Evolutionary conservation across 2,797 vertebrate genomes (phyloP).

Genomic region (Menidia menidia): DNA sequence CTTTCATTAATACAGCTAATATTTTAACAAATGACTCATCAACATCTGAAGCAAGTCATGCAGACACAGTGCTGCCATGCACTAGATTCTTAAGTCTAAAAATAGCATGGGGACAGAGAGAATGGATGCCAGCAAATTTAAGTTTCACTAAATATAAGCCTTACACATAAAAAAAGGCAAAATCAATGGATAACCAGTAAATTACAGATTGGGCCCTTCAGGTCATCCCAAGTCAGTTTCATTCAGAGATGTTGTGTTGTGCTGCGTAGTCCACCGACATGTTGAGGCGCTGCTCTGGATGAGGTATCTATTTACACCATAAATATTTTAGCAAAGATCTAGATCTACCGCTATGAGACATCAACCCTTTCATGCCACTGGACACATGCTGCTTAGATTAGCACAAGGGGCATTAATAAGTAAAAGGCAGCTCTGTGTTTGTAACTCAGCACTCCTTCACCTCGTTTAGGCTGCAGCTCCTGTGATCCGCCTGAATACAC

Average conservation of each 20-base stretch:
- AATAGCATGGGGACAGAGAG: constrained; percentile 71
- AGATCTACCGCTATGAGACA: constrained; percentile 28
- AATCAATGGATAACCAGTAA: constrained; percentile 58
- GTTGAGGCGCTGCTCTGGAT: constrained; percentile 6
- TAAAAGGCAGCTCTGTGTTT: constrained; percentile 39
- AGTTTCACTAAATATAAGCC: constrained; percentile 46
- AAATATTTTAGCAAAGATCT: constrained; percentile 54
- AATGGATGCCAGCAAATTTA: constrained; percentile 60
- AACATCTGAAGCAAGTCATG: constrained; percentile 46
- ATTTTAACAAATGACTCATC: constrained; percentile 66
- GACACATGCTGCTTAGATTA: constrained; percentile 38
- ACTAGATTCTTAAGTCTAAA: constrained; percentile 64
- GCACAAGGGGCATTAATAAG: constrained; percentile 56
- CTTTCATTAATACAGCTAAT: constrained; percentile 54
- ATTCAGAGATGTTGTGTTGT: constrained; percentile 39
- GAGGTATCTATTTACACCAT: constrained; percentile 47
- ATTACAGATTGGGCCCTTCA: constrained; percentile 52
- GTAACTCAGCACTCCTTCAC: constrained; percentile 75
- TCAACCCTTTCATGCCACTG: constrained; percentile 33
- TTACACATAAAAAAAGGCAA: constrained; percentile 54
- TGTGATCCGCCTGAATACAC: constrained; percentile 91
- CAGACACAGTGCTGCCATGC: constrained; percentile 48
- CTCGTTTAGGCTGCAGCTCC: constrained; percentile 95
- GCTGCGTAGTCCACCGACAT: constrained; percentile 10
- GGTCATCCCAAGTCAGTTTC: constrained; percentile 40